These are phyloP conservation scores for Istiophorus platypterus DNA, from an alignment of 2,113 vertebrate genomes.

Conservation along the genomic window DNA sequence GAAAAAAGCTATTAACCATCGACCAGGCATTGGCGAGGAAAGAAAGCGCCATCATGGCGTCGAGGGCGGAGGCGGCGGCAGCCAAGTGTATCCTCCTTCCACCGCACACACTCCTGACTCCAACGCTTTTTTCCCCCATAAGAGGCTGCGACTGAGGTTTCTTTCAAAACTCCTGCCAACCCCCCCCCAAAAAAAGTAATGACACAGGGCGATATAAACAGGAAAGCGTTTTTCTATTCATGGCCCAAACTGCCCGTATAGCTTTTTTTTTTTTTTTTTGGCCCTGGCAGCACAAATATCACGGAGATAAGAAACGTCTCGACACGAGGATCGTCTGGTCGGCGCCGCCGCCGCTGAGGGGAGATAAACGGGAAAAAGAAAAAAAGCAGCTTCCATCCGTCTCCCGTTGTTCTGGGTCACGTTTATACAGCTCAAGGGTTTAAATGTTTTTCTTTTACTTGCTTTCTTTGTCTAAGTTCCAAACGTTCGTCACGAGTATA, in stretches of 20 bases:
- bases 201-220: constrained; percentile 49
- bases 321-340: constrained; percentile 28
- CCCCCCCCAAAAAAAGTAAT: constrained; percentile 46
- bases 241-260: constrained; percentile 29
- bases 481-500: too few relatives aligned
- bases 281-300: constrained; percentile 51
- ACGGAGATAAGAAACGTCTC: constrained; percentile 46
- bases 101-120: constrained; percentile 1
- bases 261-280: constrained; percentile 55
- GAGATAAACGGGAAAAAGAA: not conserved
- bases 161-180: constrained; percentile 54
- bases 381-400: not conserved
- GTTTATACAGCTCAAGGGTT: not conserved
- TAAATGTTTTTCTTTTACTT: not conserved
- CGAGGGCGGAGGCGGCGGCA: too few relatives aligned
- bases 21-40: not conserved
- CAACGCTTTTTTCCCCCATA: constrained; percentile 17
- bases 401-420: not conserved
- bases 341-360: constrained; percentile 29
- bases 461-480: not conserved
- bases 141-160: constrained; percentile 48
- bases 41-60: too few relatives aligned
- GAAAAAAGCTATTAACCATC: constrained; percentile 11
- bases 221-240: constrained; percentile 61
- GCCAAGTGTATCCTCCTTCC: constrained; percentile 27